phyloP scores from a whole-genome alignment of 2,888 invertebrate species.

The Diaphora mendica region DNA sequence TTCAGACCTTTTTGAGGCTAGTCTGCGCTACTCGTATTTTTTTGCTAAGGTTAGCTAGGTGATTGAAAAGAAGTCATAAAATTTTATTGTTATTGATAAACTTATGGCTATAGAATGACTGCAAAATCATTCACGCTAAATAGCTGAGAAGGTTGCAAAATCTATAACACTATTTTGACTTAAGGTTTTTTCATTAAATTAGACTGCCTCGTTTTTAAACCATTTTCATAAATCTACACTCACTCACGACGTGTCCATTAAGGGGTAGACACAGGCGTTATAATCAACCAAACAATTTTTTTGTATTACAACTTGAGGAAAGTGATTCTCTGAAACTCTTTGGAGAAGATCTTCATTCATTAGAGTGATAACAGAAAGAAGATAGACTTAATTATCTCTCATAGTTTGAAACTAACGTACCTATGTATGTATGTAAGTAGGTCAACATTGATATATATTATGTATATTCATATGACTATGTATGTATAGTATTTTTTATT shows the following conservation, averaged over 20 bases:
- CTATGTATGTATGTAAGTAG: too few species aligned
- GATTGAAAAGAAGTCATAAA: slow-evolving; percentile 8
- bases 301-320: too few species aligned
- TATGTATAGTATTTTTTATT: too few species aligned
- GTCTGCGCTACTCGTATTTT: slow-evolving; percentile 3
- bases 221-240: background rate
- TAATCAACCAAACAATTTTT: background rate
- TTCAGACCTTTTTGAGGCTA: slow-evolving; percentile 12
- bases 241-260: background rate
- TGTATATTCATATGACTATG: too few species aligned
- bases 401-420: too few species aligned
- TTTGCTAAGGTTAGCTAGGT: slow-evolving; percentile 11
- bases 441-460: too few species aligned
- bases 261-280: background rate
- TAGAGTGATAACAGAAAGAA: too few species aligned
- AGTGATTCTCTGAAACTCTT: too few species aligned
- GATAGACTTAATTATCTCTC: too few species aligned
- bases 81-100: slow-evolving; percentile 12
- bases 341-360: too few species aligned
- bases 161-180: background rate
- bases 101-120: background rate
- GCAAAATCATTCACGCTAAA: background rate
- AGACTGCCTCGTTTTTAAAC: background rate
- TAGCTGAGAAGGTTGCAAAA: background rate
- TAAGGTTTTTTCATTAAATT: background rate